Conservation (phyloP, 2,797 vertebrate species). For the Pipistrellus nathusii region DNA sequence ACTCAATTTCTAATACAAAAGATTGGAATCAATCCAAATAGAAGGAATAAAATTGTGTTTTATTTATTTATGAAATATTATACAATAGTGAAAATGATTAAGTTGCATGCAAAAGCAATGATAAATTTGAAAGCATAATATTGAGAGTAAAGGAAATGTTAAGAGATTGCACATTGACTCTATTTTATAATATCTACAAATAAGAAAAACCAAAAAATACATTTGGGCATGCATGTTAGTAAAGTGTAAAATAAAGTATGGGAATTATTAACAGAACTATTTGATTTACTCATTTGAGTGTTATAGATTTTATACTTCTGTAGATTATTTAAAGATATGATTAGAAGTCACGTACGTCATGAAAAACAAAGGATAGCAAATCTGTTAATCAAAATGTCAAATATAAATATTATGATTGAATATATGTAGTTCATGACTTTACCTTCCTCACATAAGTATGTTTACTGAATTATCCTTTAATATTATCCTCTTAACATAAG, state of each 20-base stretch:
- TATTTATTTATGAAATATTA: conserved; percentile 41
- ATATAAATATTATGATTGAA: background rate
- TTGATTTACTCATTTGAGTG: conserved; percentile 5
- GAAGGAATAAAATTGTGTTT: background rate
- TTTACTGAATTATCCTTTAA: background rate
- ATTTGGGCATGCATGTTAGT: background rate
- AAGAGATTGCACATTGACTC: background rate
- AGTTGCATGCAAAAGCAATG: background rate
- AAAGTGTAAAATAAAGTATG: conserved; percentile 2
- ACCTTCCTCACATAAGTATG: background rate
- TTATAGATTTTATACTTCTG: background rate
- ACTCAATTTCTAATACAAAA: conserved; percentile 9
- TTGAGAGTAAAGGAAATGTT: background rate
- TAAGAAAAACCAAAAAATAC: conserved; percentile 23
- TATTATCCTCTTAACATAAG: background rate
- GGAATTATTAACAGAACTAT: background rate
- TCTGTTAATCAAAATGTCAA: background rate
- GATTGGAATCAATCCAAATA: background rate
- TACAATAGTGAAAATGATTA: background rate
- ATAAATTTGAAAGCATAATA: background rate
- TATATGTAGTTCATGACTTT: background rate
- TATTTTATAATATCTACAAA: background rate
- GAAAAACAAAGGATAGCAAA: background rate
- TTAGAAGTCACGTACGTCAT: background rate
- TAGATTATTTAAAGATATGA: conserved; percentile 9